phyloP scores from a whole-genome alignment of 2,113 vertebrate genomes.

The Macquaria ambigua region DNA sequence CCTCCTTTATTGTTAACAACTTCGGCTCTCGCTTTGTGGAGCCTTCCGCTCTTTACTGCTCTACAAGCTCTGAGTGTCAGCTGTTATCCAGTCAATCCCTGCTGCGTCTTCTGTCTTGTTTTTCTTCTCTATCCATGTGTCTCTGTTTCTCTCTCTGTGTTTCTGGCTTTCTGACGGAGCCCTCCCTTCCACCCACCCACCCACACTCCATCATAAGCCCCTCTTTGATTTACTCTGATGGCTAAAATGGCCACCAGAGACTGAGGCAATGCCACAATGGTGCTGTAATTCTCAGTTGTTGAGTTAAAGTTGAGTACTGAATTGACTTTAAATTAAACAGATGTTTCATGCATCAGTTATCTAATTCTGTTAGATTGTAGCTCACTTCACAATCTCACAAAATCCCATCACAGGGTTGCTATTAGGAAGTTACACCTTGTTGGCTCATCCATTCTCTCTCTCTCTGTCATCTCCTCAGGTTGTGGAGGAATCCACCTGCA shows the following conservation, averaged over 20 bases:
- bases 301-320: not conserved
- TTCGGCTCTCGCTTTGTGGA: conserved; percentile 85
- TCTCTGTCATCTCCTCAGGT: conserved; percentile 74
- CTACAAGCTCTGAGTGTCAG: conserved; percentile 82
- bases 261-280: not conserved
- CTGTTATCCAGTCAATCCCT: conserved; percentile 38
- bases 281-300: not conserved
- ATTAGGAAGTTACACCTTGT: not conserved
- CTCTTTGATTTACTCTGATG: conserved; percentile 53
- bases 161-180: conserved; percentile 33
- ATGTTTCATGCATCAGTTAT: not conserved
- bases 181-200: conserved; percentile 27
- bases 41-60: conserved; percentile 82
- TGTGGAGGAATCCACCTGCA: conserved; percentile 83
- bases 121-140: conserved; percentile 38
- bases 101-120: conserved; percentile 40
- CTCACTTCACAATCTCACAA: not conserved
- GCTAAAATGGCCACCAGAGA: conserved; percentile 48
- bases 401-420: not conserved
- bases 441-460: conserved; percentile 33
- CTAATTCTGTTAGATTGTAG: not conserved
- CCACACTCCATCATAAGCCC: conserved; percentile 31
- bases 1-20: conserved; percentile 85
- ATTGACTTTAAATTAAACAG: not conserved
- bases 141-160: not conserved